Percentiles rank a stretch among this genome's conserved stretches.
Evolutionary conservation across 2,888 invertebrate species (phyloP).

Genomic region (Drosophila borealis): DNA sequence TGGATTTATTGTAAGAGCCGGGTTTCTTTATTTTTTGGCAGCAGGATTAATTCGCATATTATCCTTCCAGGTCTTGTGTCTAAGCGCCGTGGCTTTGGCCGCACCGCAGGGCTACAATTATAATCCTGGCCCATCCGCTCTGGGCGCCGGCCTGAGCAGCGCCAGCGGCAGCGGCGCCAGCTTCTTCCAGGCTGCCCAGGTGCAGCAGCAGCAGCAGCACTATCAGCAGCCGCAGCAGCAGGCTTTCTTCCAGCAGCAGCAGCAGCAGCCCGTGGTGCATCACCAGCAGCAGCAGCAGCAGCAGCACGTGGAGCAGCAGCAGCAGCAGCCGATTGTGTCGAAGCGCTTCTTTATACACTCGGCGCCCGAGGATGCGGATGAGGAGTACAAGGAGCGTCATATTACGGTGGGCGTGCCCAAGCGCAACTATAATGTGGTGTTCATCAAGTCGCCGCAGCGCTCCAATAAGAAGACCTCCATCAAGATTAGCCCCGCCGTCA

Average conservation of each 20-base stretch:
- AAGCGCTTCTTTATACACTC: conserved; percentile 85
- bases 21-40: no score
- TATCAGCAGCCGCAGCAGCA: conserved; percentile 47
- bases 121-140: conserved; percentile 63
- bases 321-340: conserved; percentile 78
- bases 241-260: conserved; percentile 51
- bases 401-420: conserved; percentile 83
- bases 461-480: conserved; percentile 79
- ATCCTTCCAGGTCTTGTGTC: conserved; percentile 83
- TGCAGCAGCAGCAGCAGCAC: conserved; percentile 46
- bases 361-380: conserved; percentile 84
- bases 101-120: conserved; percentile 84
- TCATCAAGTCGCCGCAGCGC: conserved; percentile 84
- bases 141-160: conserved; percentile 45
- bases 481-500: conserved; percentile 82
- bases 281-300: conserved; percentile 39
- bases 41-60: conserved; percentile 20
- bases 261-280: conserved; percentile 26
- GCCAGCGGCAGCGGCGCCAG: conserved; percentile 45
- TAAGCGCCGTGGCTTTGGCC: conserved; percentile 79
- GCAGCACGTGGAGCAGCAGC: conserved; percentile 45
- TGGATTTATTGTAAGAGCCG: conserved; percentile 83
- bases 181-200: conserved; percentile 55
- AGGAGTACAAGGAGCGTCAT: conserved; percentile 80
- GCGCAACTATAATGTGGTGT: conserved; percentile 84